These are phyloP conservation scores for Odontamblyopus lacepedii DNA, from an alignment of 2,797 vertebrate genomes.

Conservation along the genomic window DNA sequence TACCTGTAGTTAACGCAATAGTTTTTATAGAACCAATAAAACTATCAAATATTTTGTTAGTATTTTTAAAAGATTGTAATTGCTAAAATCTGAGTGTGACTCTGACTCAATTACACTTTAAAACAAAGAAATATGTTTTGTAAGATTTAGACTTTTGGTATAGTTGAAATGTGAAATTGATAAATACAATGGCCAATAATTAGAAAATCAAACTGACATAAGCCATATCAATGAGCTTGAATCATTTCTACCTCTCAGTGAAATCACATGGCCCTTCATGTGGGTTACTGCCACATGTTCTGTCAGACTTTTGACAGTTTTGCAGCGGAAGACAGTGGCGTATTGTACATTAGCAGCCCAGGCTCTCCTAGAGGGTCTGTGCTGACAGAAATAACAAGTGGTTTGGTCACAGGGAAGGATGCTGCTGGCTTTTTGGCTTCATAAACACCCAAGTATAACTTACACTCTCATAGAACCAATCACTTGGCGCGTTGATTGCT, in stretches of 20 bases:
- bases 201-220: neutral
- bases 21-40: too few relatives aligned
- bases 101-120: too few relatives aligned
- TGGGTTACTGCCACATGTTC: conserved; percentile 38
- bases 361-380: conserved; percentile 46
- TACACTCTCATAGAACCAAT: conserved; percentile 29
- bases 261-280: conserved; percentile 13
- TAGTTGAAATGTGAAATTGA: neutral
- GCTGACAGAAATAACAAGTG: conserved; percentile 46
- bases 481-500: conserved; percentile 5
- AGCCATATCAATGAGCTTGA: neutral
- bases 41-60: too few relatives aligned
- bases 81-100: too few relatives aligned
- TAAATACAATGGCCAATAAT: too few relatives aligned
- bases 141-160: neutral
- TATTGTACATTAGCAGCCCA: conserved; percentile 67
- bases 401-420: conserved; percentile 45
- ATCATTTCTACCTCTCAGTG: neutral
- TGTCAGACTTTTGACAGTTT: conserved; percentile 33
- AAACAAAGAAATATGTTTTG: neutral
- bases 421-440: conserved; percentile 44
- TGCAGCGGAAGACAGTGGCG: conserved; percentile 41
- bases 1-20: too few relatives aligned
- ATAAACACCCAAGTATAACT: conserved; percentile 35
- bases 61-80: too few relatives aligned